A percentile compares a stretch with the other conserved stretches of the same genome.
Conservation (phyloP, 2,888 invertebrate species). For the Tryphoninae sp. region DNA sequence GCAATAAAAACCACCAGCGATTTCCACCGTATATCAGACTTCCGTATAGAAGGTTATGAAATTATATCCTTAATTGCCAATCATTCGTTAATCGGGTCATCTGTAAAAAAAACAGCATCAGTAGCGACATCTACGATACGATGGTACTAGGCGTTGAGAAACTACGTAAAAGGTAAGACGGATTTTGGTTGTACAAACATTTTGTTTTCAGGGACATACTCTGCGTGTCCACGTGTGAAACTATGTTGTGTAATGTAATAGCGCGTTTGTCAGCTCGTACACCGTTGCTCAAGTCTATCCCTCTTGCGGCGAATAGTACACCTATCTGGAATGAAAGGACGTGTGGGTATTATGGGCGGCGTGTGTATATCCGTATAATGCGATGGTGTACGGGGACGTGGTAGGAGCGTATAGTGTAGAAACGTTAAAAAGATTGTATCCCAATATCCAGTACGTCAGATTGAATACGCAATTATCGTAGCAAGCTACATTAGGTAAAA, state of each 20-base stretch:
- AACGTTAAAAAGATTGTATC: too few species aligned
- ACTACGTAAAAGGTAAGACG: constrained; percentile 10
- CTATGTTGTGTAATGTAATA: constrained; percentile 60
- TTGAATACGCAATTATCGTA: too few species aligned
- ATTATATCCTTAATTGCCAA: neutral
- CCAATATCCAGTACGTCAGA: too few species aligned
- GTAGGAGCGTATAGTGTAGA: neutral
- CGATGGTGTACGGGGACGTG: neutral
- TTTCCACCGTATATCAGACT: neutral
- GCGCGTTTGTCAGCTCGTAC: constrained; percentile 42
- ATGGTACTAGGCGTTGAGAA: neutral
- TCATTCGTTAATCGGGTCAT: constrained; percentile 16
- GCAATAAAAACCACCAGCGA: neutral
- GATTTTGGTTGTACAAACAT: neutral
- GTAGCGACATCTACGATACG: neutral
- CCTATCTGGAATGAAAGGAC: constrained; percentile 28
- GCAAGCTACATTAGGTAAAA: too few species aligned
- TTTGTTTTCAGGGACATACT: neutral
- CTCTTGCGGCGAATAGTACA: neutral
- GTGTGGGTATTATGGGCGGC: constrained; percentile 35
- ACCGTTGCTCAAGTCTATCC: constrained; percentile 34
- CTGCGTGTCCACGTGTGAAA: constrained; percentile 55
- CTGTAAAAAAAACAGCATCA: neutral
- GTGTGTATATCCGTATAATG: neutral
- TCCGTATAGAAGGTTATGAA: neutral